phyloP scores from a whole-genome alignment of 35 echinoderm and acorn worm species.

The Hemicentrotus pulcherrimus region DNA sequence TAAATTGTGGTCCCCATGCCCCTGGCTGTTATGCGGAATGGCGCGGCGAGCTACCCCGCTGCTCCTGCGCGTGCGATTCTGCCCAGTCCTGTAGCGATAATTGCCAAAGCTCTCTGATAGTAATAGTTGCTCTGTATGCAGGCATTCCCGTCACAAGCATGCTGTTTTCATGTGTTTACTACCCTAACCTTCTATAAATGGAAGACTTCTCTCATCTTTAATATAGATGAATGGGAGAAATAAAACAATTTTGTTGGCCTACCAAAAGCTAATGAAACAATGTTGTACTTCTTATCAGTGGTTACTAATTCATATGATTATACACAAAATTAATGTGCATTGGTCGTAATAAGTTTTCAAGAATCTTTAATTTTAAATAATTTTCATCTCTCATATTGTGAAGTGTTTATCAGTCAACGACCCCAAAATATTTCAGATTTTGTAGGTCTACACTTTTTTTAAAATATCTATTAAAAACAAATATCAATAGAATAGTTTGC shows the following conservation, averaged over 20 bases:
- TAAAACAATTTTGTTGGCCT: background rate
- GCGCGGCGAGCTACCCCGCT: slow-evolving; percentile 30
- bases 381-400: no score
- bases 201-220: background rate
- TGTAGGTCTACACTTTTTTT: background rate
- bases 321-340: no score
- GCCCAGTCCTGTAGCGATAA: slow-evolving; percentile 37
- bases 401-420: no score
- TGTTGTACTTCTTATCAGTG: no score
- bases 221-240: no score
- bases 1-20: background rate
- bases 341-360: no score
- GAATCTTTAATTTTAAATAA: no score
- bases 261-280: no score
- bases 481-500: no score
- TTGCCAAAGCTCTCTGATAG: background rate
- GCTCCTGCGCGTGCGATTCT: slow-evolving; percentile 29
- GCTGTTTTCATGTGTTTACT: background rate
- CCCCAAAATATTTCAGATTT: no score
- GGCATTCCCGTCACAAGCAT: background rate
- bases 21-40: slow-evolving; percentile 14
- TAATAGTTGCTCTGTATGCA: slow-evolving; percentile 13
- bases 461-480: background rate
- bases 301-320: no score
- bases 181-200: background rate